phyloP scores from a whole-genome alignment of 2,888 invertebrate species.

The Drosophila imparisetae region DNA sequence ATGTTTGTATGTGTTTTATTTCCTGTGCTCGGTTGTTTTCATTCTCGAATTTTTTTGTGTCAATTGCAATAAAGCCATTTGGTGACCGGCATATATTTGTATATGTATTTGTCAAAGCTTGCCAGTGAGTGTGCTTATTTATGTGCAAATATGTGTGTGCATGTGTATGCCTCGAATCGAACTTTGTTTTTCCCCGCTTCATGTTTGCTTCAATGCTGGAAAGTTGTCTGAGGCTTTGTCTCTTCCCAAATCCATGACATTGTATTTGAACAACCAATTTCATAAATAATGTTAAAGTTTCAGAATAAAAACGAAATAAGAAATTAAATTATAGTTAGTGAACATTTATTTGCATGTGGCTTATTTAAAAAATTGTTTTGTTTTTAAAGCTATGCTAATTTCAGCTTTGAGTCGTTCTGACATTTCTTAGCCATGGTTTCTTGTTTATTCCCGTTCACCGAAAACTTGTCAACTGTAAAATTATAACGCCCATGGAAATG shows the following conservation, averaged over 20 bases:
- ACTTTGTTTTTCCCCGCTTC: constrained; percentile 9
- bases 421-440: background rate
- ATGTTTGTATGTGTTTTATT: constrained; percentile 23
- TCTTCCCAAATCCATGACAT: background rate
- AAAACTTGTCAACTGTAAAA: background rate
- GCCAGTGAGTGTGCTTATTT: constrained; percentile 7
- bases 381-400: background rate
- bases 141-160: background rate
- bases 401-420: background rate
- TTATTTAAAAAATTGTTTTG: background rate
- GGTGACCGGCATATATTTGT: constrained; percentile 22
- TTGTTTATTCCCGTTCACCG: background rate
- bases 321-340: background rate
- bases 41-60: constrained; percentile 50
- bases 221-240: background rate
- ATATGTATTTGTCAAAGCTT: constrained; percentile 16
- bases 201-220: background rate
- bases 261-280: background rate
- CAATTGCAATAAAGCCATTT: constrained; percentile 70
- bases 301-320: background rate
- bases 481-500: background rate
- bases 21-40: constrained; percentile 48
- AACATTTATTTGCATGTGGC: background rate
- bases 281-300: background rate
- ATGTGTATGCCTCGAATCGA: background rate